These are phyloP conservation scores for Beroe forskalii DNA, from an alignment of 37 sponge, comb jelly and placozoan genomes.

Conservation along the genomic window DNA sequence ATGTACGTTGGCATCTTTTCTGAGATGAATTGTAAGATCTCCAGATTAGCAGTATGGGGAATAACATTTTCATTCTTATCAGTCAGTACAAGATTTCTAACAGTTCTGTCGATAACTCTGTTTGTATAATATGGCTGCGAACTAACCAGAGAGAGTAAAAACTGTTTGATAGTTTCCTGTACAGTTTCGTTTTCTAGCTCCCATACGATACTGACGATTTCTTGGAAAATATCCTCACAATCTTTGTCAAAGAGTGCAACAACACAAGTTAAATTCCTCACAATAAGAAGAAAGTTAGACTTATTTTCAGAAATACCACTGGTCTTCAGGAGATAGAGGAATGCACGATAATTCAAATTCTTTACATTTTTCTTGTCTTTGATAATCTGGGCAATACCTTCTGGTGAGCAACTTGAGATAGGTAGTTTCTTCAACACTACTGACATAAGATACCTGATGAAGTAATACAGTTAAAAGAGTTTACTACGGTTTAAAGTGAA, in stretches of 20 bases:
- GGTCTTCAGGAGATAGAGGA: conserved; percentile 44
- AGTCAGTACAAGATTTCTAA: neutral
- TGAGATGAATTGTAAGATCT: conserved; percentile 22
- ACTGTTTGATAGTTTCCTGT: neutral
- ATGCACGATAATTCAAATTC: conserved; percentile 38
- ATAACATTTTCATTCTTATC: neutral
- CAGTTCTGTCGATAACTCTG: conserved; percentile 24
- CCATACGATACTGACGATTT: neutral
- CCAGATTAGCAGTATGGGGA: neutral
- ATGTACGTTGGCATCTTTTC: conserved; percentile 51
- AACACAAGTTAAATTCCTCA: neutral
- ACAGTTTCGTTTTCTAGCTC: neutral
- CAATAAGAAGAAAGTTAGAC: neutral
- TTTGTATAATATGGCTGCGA: conserved; percentile 56
- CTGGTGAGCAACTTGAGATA: conserved; percentile 1
- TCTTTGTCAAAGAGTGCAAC: conserved; percentile 57
- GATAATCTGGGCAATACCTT: neutral
- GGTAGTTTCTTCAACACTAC: conserved; percentile 20
- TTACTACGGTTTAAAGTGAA: too few species aligned
- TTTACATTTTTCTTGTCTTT: conserved; percentile 45
- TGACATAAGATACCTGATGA: too few species aligned
- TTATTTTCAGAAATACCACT: conserved; percentile 4
- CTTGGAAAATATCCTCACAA: conserved; percentile 35
- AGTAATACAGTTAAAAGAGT: too few species aligned
- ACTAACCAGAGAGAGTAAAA: conserved; percentile 19